Base-by-base conservation (phyloP, 2,113 vertebrate genomes). In the Porphyrio hochstetteri region DNA sequence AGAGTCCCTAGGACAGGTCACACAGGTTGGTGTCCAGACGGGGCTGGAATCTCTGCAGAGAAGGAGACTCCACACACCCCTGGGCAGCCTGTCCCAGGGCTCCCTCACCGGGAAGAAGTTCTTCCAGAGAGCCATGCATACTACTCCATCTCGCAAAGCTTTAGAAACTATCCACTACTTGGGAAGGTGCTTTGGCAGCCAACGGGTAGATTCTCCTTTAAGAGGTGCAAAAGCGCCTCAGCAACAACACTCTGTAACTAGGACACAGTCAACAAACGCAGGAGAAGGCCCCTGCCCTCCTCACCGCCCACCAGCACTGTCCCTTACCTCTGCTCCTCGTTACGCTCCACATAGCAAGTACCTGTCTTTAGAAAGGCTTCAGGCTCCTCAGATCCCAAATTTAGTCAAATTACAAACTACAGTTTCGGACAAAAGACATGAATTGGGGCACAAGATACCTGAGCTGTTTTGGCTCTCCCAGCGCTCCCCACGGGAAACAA, bases 241-340 rank as follows among this genome's bases (percentile, higher is more conserved):
- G 92, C 92, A 71, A 64, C 61, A 60, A 46, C 48, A 33, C 4
- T 76, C 72, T 2, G 96, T 96, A 90, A 74, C 96, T 33, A 94
- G 50, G 96, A 95, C 64, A 1, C 31, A 27, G 50, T 77, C 94
- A 97, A 95, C 96, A 96, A 93, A 97, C n/a, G 71, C 86, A 63
- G 76, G 86, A 77, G 60, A 81, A 25, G 55, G 75, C 3, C 2
- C 1, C 36, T 17, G 36, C 36, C 60, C 15, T 48, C 92, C 75
- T 85, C 11, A 0, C 65, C 67, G 12, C 44, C 20, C 78, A 19
- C 28, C 12, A 0, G 11, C 42, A 2, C 2, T 25, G 16, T 19
- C 27, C 55, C 86, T 56, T n/a, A 64, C 10, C 84, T 13, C 8
- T 16, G 35, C 85, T 59, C 28, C 9, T 36, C 44, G 74, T 40